These are phyloP conservation scores for Sycophaga agraensis DNA, from an alignment of 1,140 invertebrate genomes.

Conservation along the genomic window DNA sequence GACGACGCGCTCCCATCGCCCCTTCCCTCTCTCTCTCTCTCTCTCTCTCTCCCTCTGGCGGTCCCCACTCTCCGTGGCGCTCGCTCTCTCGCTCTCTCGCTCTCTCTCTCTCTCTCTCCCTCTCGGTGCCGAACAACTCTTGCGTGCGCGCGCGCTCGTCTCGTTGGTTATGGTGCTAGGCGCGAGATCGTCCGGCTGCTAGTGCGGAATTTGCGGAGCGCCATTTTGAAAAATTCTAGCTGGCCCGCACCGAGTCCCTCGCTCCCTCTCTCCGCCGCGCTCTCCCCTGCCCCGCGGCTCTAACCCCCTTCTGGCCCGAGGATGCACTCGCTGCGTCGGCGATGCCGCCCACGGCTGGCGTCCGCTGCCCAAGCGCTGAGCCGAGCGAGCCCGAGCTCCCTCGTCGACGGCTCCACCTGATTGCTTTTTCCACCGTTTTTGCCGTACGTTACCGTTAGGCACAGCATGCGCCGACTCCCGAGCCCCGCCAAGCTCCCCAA, in stretches of 20 bases:
- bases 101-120: conserved; percentile 16
- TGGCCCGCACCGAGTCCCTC: not conserved
- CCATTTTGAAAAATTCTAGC: conserved; percentile 55
- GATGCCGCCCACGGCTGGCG: not conserved
- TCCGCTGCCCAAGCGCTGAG: too few species aligned
- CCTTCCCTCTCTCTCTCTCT: conserved; percentile 7
- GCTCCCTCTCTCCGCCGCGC: too few species aligned
- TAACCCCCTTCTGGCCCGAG: not conserved
- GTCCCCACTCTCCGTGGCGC: not conserved
- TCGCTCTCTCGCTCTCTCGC: too few species aligned
- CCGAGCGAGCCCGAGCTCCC: too few species aligned
- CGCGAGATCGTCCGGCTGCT: conserved; percentile 41
- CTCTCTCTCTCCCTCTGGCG: not conserved
- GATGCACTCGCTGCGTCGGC: conserved; percentile 2
- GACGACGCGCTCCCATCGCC: conserved; percentile 9
- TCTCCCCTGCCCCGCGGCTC: too few species aligned
- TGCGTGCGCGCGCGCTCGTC: conserved; percentile 3
- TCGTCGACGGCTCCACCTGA: too few species aligned
- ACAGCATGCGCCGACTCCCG: too few species aligned
- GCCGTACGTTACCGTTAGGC: too few species aligned
- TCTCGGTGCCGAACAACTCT: not conserved
- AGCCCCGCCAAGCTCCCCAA: too few species aligned
- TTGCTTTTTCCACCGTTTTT: too few species aligned
- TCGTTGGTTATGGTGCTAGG: conserved; percentile 37
- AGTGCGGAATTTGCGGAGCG: conserved; percentile 50